Base-by-base conservation (phyloP, 2,888 invertebrate genomes). In the Trichopoda pennipes region DNA sequence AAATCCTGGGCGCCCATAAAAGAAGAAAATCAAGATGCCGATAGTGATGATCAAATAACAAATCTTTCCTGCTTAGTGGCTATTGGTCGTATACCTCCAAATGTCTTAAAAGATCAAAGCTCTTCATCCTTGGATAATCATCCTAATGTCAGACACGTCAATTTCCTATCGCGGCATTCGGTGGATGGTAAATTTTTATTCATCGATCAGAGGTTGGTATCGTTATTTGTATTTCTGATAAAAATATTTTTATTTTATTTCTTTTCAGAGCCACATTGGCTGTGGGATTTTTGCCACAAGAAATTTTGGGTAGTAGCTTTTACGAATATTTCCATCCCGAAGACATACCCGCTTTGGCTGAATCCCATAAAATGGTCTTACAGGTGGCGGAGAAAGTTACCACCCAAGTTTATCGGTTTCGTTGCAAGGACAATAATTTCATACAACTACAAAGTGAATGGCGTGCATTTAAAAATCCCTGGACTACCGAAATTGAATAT, bases 401-500 rank as follows among this genome's bases (percentile, higher is more conserved):
- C 66, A 96, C 96, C 1, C 93, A 94, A 88, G 92, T 95, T 0
- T 97, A 96, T 91, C 92, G 95, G 85, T 96, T 97, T 92, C 93
- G 96, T 77, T 94, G 94, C 55, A 97, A 97, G 91, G 95, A 95
- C 87, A 95, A 95, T 68, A 92, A 93, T 3, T 95, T 94, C 86
- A 87, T 91, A 42, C 93, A 93, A 69, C 91, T 98, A 17, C 95
- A 95, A 88, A 97, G 97, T 81, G 95, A 95, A 88, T 97, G 97
- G 94, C 96, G 95, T 86, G 94, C 96, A 0, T 98, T 98, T 90
- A 94, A 94, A 87, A 98, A 98, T 91, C 98, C 98, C 0, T 98
- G 98, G 98, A 98, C 98, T 0, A 97, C 97, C 91, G 98, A 98
- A 88, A 94, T 97, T 82, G 98, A 98, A 88, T 97, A 95, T 89